Evolutionary conservation across 2,888 invertebrate genomes (phyloP).

Genomic region (Xestia ashworthii): DNA sequence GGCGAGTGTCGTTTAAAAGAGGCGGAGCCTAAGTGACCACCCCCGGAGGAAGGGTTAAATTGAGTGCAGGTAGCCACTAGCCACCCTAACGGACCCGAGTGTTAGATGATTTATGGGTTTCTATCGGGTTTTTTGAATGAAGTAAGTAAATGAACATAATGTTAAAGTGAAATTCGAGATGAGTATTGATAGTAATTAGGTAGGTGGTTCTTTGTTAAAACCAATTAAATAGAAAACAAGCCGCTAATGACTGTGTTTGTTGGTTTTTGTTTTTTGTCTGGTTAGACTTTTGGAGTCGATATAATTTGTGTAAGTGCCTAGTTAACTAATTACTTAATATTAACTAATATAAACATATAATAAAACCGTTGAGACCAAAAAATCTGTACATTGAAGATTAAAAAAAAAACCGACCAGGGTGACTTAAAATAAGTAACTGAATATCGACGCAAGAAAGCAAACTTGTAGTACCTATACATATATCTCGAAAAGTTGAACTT

Average conservation of each 20-base stretch:
- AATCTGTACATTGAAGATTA: too few relatives aligned
- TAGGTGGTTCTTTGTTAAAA: not conserved
- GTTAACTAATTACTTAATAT: not conserved
- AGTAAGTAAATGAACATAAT: conserved; percentile 22
- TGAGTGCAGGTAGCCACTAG: conserved; percentile 57
- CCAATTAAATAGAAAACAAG: not conserved
- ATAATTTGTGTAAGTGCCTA: not conserved
- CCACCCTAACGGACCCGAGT: conserved; percentile 52
- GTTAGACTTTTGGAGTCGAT: not conserved
- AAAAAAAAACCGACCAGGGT: too few relatives aligned
- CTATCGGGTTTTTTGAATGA: conserved; percentile 29
- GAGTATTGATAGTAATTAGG: conserved; percentile 24
- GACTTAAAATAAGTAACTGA: too few relatives aligned
- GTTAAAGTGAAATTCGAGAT: conserved; percentile 10
- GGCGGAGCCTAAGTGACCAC: conserved; percentile 72
- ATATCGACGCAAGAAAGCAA: too few relatives aligned
- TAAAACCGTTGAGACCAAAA: too few relatives aligned
- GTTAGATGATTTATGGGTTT: conserved; percentile 37
- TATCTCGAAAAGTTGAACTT: too few relatives aligned
- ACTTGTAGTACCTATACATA: too few relatives aligned
- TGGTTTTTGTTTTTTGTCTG: not conserved
- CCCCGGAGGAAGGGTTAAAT: conserved; percentile 64
- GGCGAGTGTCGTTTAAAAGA: conserved; percentile 54
- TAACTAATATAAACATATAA: too few relatives aligned
- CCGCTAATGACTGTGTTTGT: conserved; percentile 56